Evolutionary conservation across 37 sponge, comb jelly and placozoan species (phyloP).

Genomic region (Cladorhizidae sp.): DNA sequence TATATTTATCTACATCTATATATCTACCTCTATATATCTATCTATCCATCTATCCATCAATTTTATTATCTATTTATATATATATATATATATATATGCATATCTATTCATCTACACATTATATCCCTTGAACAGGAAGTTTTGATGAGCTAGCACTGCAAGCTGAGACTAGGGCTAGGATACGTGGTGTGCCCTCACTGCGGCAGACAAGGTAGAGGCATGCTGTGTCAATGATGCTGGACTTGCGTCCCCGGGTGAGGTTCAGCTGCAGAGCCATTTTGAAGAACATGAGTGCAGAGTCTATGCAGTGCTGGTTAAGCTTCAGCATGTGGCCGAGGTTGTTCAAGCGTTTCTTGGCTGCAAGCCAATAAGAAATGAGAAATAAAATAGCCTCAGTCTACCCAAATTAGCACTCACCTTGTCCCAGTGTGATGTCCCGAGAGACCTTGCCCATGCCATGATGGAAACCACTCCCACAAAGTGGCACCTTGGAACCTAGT

Average conservation of each 20-base stretch:
- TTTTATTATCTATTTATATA: too few species aligned
- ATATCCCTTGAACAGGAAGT: neutral
- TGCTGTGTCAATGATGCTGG: constrained; percentile 88
- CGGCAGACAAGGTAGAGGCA: constrained; percentile 98
- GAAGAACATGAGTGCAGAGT: constrained; percentile 94
- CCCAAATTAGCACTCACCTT: constrained; percentile 48
- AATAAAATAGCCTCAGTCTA: too few species aligned
- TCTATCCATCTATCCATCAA: too few species aligned
- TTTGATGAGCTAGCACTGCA: too few species aligned
- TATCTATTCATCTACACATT: neutral
- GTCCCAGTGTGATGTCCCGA: constrained; percentile 78
- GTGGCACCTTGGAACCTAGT: constrained; percentile 29
- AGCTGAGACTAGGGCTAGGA: constrained; percentile 25
- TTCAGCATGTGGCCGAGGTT: constrained; percentile 81
- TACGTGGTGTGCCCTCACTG: constrained; percentile 97
- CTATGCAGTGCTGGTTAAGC: constrained; percentile 94
- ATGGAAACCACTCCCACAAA: constrained; percentile 62
- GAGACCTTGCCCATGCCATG: constrained; percentile 82
- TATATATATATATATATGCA: too few species aligned
- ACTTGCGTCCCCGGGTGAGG: constrained; percentile 83
- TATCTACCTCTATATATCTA: too few species aligned
- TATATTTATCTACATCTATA: too few species aligned
- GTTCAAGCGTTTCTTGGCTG: constrained; percentile 80
- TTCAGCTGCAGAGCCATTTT: constrained; percentile 92
- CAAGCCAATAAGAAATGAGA: constrained; percentile 12